Percentiles rank a stretch among this genome's conserved stretches.
Evolutionary conservation across 2,888 invertebrate genomes (phyloP).

Genomic region (Melanophora roralis): DNA sequence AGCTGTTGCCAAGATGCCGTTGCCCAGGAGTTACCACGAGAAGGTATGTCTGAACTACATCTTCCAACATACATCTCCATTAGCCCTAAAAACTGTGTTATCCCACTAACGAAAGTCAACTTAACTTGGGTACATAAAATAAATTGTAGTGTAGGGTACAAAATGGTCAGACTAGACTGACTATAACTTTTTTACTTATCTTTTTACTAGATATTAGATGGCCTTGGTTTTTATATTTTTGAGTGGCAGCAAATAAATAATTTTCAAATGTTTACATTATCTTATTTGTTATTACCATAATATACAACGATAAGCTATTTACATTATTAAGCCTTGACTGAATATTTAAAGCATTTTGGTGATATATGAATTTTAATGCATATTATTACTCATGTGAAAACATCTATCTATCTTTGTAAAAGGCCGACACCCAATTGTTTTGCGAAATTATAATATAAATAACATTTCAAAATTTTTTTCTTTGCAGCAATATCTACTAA

Average conservation of each 20-base stretch:
- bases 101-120: too few species aligned
- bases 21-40: too few species aligned
- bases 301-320: background rate
- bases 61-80: too few species aligned
- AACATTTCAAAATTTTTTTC: background rate
- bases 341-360: slow-evolving; percentile 2
- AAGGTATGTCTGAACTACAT: too few species aligned
- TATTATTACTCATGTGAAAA: background rate
- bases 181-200: too few species aligned
- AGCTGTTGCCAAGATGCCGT: too few species aligned
- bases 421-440: background rate
- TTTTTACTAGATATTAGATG: background rate
- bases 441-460: background rate
- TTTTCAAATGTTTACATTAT: background rate
- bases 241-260: background rate
- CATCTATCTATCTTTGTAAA: background rate
- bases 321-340: slow-evolving; percentile 8
- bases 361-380: background rate
- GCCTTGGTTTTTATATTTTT: background rate
- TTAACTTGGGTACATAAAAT: too few species aligned
- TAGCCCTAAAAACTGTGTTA: too few species aligned
- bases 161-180: too few species aligned
- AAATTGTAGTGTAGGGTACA: too few species aligned
- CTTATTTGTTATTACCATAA: background rate
- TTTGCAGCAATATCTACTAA: slow-evolving; percentile 18